Conservation (phyloP, 30 jellyfish, hydroid and myxozoan species). For the Hydractinia echinata region DNA sequence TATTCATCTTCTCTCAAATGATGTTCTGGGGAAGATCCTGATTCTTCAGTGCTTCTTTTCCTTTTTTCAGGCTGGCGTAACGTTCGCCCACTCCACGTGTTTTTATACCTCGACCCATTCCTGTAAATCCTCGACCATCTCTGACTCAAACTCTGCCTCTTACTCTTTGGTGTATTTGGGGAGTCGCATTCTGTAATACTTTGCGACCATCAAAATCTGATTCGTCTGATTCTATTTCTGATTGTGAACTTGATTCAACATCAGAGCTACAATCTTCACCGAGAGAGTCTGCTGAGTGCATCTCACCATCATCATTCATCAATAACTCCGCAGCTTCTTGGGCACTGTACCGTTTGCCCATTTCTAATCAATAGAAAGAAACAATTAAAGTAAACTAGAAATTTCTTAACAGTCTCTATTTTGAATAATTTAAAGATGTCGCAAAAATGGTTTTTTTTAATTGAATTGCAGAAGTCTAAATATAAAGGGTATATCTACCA, state of each 20-base stretch:
- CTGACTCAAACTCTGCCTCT: conserved; percentile 6
- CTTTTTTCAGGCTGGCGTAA: neutral
- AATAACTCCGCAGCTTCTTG: no score
- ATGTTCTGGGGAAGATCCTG: neutral
- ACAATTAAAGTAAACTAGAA: no score
- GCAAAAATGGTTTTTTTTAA: no score
- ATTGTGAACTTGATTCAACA: conserved; percentile 1
- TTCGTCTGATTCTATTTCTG: neutral
- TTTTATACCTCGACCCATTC: neutral
- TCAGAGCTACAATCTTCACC: neutral
- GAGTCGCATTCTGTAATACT: neutral
- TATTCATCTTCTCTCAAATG: neutral
- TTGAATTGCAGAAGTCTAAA: no score
- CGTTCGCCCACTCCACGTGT: neutral
- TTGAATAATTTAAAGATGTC: no score
- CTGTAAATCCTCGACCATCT: neutral
- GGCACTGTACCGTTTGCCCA: no score
- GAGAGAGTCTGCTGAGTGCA: no score
- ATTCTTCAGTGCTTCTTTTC: neutral
- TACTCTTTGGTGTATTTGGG: neutral
- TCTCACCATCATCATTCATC: no score
- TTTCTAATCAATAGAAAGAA: no score
- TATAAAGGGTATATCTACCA: no score
- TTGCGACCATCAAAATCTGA: neutral
- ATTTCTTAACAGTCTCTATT: no score